phyloP scores from a whole-genome alignment of 2,113 vertebrate genomes.

The Strigops habroptila region DNA sequence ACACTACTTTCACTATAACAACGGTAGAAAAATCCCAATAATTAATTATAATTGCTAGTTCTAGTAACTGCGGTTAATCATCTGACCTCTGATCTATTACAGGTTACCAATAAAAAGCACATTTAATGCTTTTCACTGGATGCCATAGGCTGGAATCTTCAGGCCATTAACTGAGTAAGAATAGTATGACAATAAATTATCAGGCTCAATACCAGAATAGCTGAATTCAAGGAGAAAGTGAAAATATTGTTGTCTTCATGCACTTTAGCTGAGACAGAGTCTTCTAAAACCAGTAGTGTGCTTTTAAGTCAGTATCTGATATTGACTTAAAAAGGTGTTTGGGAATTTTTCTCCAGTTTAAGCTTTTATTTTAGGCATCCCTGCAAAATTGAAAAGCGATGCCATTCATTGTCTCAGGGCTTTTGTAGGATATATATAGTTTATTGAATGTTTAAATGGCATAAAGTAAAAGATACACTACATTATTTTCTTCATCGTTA shows the following conservation, averaged over 20 bases:
- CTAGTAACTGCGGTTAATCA: background rate
- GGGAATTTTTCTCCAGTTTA: background rate
- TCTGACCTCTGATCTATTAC: background rate
- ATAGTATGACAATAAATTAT: background rate
- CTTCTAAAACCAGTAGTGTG: background rate
- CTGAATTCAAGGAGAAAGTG: background rate
- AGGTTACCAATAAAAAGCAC: background rate
- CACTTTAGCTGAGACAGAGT: background rate
- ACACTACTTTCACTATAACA: background rate
- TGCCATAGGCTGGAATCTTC: background rate
- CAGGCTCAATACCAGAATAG: background rate
- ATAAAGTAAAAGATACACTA: constrained; percentile 27
- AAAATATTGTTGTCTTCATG: background rate
- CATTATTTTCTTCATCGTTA: background rate
- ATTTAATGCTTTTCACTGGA: background rate
- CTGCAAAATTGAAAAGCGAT: background rate
- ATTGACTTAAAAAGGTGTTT: background rate
- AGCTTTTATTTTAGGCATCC: background rate
- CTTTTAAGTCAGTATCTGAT: background rate
- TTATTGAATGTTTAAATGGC: constrained; percentile 33
- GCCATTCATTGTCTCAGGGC: background rate
- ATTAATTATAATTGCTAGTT: background rate
- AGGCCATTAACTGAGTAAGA: background rate
- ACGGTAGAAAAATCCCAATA: background rate
- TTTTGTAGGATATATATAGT: background rate